Base-by-base conservation (phyloP, 2,113 vertebrate genomes). In the Dipodomys stephensi region DNA sequence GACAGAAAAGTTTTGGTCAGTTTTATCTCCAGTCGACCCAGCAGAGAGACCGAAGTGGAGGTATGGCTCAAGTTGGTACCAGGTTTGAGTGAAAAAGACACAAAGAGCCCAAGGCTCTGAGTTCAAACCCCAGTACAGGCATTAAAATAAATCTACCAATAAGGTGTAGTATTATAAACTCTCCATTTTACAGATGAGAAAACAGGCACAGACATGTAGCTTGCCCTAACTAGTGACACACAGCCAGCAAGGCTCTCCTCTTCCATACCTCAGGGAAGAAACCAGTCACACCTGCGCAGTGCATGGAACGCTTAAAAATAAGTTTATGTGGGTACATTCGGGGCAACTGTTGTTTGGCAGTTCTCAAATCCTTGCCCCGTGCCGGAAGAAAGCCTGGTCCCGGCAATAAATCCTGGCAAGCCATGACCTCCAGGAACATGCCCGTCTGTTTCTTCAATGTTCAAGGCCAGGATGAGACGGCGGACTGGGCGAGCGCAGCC, bases 351-450 rank as follows among this genome's bases (percentile, higher is more conserved):
- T 13, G 2, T 69, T 32, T 35, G 20, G 53, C 83, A 35, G 25
- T 8, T 30, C 57, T 76, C 78, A 7, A 68, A 30, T 60, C 73
- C 84, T 22, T 39, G 62, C 72, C 68, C 22, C 16, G 67, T 2
- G 83, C 91, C 32, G 30, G 90, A 80, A 62, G 85, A 81, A 35
- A 93, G 79, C 88, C 83, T 30, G 46, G 30, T 16, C 46, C 91
- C 10, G 62, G 93, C 77, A 28, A n/a, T 16, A 35, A 72, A 53
- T 1, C 4, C 53, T 23, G 69, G 85, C 28, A 25, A 86, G 28
- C n/a, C 73, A 39, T 49, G 57, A 44, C 64, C 67, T 89, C 87
- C 7, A 69, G 89, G 89, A 93, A 89, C 72, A 73, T 62, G 83
- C 28, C 2, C 6, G 79, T 71, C 60, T 1, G 91, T 88, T 49